Percentiles rank a stretch among this genome's conserved stretches.
These are phyloP conservation scores for Phytoseiulus persimilis DNA, from an alignment of 2,888 invertebrate genomes.

Conservation along the genomic window DNA sequence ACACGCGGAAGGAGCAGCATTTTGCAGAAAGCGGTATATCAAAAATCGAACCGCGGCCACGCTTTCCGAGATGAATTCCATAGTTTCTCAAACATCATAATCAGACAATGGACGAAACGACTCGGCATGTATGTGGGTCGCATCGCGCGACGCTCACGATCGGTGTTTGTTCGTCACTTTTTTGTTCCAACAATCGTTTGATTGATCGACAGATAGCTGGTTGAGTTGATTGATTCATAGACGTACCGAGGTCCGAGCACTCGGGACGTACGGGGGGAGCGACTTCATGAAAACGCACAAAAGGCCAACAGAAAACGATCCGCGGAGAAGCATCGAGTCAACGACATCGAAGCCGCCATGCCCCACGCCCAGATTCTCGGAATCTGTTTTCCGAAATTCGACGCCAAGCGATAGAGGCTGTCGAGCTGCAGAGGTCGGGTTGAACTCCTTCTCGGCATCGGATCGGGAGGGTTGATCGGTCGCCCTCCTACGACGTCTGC, in stretches of 20 bases:
- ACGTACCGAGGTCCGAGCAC: neutral
- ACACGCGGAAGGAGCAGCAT: neutral
- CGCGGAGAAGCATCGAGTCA: neutral
- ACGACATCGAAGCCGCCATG: neutral
- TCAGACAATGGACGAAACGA: neutral
- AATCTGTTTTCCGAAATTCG: neutral
- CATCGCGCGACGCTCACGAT: neutral
- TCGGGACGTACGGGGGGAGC: neutral
- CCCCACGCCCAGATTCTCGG: neutral
- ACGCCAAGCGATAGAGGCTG: neutral
- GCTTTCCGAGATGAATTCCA: neutral
- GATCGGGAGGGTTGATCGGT: no score
- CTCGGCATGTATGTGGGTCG: neutral
- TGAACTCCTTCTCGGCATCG: no score
- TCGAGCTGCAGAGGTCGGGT: no score
- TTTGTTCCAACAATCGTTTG: neutral
- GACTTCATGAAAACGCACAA: neutral
- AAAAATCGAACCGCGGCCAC: neutral
- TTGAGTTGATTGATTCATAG: neutral
- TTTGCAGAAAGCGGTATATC: neutral
- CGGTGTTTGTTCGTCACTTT: neutral
- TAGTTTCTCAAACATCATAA: neutral
- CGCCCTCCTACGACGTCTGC: no score
- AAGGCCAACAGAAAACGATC: neutral
- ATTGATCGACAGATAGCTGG: neutral